Percentiles rank a stretch among this genome's conserved stretches.
These are phyloP conservation scores for Nymphalis polychloros DNA, from an alignment of 2,888 invertebrate species.

Conservation along the genomic window DNA sequence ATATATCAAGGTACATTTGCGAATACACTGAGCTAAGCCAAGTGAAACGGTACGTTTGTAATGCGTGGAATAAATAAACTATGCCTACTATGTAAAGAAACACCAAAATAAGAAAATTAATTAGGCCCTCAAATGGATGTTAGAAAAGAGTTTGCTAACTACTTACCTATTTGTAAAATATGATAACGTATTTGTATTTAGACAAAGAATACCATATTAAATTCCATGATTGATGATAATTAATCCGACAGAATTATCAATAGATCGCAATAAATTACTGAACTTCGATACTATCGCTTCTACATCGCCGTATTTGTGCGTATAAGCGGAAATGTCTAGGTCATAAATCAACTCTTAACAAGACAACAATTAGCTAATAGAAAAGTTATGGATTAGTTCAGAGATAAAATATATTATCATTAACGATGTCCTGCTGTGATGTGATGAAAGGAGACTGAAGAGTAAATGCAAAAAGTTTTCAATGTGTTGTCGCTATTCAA, in stretches of 20 bases:
- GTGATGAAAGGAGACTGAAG: background rate
- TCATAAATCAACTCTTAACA: conserved; percentile 35
- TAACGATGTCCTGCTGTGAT: conserved; percentile 7
- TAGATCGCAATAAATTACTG: conserved; percentile 28
- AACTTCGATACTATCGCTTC: conserved; percentile 17
- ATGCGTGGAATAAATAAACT: too few relatives aligned
- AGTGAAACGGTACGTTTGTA: too few relatives aligned
- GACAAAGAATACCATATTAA: background rate
- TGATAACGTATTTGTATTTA: background rate
- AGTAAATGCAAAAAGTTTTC: background rate
- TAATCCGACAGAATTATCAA: conserved; percentile 24
- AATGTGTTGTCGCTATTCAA: background rate
- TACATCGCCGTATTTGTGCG: conserved; percentile 29
- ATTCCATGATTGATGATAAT: conserved; percentile 18
- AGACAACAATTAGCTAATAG: conserved; percentile 32
- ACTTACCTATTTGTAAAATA: background rate
- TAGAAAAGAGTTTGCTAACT: too few relatives aligned
- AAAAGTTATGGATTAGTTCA: conserved; percentile 24
- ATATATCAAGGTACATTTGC: too few relatives aligned
- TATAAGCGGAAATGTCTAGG: conserved; percentile 31
- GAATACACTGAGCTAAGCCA: too few relatives aligned
- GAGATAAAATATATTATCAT: conserved; percentile 2
- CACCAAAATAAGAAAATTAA: too few relatives aligned
- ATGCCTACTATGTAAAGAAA: too few relatives aligned
- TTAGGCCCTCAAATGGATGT: too few relatives aligned